Evolutionary conservation across 2,888 invertebrate species (phyloP).

Genomic region (Plagodis pulveraria): DNA sequence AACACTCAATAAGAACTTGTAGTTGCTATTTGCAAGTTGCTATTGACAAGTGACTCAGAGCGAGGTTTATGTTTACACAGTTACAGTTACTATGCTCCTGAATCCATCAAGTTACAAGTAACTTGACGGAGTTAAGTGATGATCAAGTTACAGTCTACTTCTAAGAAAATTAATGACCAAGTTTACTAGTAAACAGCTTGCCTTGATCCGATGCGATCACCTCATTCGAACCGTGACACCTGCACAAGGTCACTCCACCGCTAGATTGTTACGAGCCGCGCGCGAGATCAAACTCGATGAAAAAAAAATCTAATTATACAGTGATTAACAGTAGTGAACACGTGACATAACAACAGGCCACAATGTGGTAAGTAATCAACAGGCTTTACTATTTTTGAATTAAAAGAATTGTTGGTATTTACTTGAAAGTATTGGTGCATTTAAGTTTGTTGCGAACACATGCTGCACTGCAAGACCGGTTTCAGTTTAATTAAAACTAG

Average conservation of each 20-base stretch:
- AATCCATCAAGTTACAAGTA: no score
- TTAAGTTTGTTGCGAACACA: no score
- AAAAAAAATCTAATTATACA: slow-evolving; percentile 8
- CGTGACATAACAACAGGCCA: slow-evolving; percentile 21
- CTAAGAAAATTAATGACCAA: slow-evolving; percentile 32
- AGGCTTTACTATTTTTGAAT: neutral
- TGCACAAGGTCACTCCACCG: slow-evolving; percentile 29
- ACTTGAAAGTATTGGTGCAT: no score
- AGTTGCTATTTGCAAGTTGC: no score
- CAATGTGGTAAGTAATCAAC: slow-evolving; percentile 47
- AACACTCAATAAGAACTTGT: no score
- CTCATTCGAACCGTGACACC: slow-evolving; percentile 34
- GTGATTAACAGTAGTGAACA: slow-evolving; percentile 23
- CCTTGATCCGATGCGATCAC: slow-evolving; percentile 51
- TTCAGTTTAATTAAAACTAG: no score
- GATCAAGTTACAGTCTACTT: slow-evolving; percentile 13
- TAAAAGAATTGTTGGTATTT: neutral
- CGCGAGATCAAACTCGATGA: slow-evolving; percentile 15
- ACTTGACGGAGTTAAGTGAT: no score
- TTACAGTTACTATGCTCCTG: no score
- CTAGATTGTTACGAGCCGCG: slow-evolving; percentile 32
- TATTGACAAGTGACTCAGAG: no score
- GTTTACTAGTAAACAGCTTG: slow-evolving; percentile 39
- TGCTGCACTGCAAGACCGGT: no score
- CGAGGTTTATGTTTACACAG: no score